A percentile compares a stretch with the other conserved stretches of the same genome.
phyloP scores from a whole-genome alignment of 1,140 invertebrate genomes.

The Conus betulinus region DNA sequence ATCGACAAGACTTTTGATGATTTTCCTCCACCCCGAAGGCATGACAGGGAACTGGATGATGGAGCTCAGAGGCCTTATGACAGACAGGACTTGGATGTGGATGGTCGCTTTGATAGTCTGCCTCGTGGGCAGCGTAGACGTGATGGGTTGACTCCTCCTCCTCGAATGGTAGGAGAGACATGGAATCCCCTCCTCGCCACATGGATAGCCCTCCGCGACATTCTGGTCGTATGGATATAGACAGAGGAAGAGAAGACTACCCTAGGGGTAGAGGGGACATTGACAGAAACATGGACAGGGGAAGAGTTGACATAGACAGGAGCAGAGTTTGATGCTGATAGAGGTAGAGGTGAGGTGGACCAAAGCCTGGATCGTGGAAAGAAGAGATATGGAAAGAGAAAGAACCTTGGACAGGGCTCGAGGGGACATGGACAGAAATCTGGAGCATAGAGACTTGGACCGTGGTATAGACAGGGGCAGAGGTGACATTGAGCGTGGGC shows the following conservation, averaged over 20 bases:
- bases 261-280: neutral
- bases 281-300: neutral
- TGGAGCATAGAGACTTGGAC: neutral
- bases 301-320: neutral
- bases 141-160: neutral
- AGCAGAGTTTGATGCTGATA: neutral
- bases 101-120: neutral
- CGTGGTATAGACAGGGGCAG: neutral
- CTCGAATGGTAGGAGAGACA: neutral
- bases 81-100: neutral
- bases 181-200: neutral
- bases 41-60: neutral
- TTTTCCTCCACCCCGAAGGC: neutral
- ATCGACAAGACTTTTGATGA: neutral
- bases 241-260: neutral
- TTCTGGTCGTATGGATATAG: neutral
- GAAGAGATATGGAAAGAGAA: neutral
- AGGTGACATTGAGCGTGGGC: neutral
- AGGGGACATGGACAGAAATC: constrained; percentile 15
- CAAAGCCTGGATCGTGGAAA: neutral
- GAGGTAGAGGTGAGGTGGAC: neutral
- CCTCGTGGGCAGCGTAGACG: neutral
- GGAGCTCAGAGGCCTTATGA: neutral
- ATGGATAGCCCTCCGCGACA: neutral
- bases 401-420: neutral